phyloP scores from a whole-genome alignment of 2,797 vertebrate species.

The Catostomus latipinnis region DNA sequence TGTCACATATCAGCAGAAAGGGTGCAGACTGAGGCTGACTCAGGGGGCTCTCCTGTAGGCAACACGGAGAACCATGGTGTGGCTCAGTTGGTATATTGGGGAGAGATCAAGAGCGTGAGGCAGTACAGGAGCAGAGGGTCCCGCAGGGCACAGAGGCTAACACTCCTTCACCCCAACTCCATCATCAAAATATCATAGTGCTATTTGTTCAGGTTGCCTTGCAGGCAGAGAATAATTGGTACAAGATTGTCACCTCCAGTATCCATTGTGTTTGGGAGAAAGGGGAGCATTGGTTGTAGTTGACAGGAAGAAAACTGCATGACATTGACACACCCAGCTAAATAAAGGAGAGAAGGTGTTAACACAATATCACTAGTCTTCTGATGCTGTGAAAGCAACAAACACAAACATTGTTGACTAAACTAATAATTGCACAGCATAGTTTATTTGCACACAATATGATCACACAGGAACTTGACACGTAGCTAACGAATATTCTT shows the following conservation, averaged over 20 bases:
- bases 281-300: background rate
- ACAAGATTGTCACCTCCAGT: slow-evolving; percentile 45
- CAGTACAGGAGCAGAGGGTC: slow-evolving; percentile 38
- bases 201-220: slow-evolving; percentile 39
- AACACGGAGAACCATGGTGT: background rate
- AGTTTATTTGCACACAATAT: background rate
- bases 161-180: background rate
- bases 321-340: slow-evolving; percentile 1
- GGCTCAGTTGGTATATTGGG: slow-evolving; percentile 36
- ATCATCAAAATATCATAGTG: slow-evolving; percentile 53
- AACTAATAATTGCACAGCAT: background rate
- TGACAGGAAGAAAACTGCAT: background rate
- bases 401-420: background rate
- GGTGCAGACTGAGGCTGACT: slow-evolving; percentile 11
- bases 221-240: slow-evolving; percentile 57
- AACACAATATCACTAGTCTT: slow-evolving; percentile 6
- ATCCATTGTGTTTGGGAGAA: background rate
- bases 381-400: background rate
- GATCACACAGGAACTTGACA: too few relatives aligned
- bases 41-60: slow-evolving; percentile 5
- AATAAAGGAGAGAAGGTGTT: background rate
- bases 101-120: slow-evolving; percentile 43
- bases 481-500: too few relatives aligned
- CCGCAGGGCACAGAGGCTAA: slow-evolving; percentile 19
- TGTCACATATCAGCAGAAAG: slow-evolving; percentile 51